A percentile compares a stretch with the other conserved stretches of the same genome.
These are phyloP conservation scores for Nephrotoma guestfalica DNA, from an alignment of 2,888 invertebrate species.

Conservation along the genomic window DNA sequence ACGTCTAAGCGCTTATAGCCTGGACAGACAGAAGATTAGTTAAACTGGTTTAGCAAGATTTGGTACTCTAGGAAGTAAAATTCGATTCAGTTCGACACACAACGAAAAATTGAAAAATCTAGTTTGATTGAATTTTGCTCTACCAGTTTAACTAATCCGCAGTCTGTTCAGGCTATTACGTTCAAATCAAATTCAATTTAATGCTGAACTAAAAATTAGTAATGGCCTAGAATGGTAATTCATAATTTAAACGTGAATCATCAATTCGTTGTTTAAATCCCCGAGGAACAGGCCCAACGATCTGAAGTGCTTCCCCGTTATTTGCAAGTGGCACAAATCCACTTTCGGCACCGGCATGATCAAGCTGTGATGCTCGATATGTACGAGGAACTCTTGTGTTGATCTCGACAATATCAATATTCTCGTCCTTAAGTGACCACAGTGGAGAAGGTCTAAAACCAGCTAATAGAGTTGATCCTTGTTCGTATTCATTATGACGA, in stretches of 20 bases:
- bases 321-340: not conserved
- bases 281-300: not conserved
- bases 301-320: not conserved
- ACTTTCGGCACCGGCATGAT: not conserved
- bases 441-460: constrained; percentile 6
- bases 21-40: no score
- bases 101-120: no score
- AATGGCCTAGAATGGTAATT: not conserved
- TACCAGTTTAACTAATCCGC: no score
- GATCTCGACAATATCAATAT: not conserved
- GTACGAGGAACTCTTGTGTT: not conserved
- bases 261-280: not conserved
- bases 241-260: not conserved
- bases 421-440: not conserved
- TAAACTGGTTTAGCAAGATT: no score
- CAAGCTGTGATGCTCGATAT: not conserved
- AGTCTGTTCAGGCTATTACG: no score
- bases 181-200: no score
- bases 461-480: not conserved
- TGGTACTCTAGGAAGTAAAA: no score
- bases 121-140: no score
- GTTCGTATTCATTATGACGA: not conserved
- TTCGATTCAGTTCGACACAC: no score
- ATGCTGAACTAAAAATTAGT: not conserved
- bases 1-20: no score